These are phyloP conservation scores for Agonopterix subpropinquella DNA, from an alignment of 2,888 invertebrate species.

Conservation along the genomic window DNA sequence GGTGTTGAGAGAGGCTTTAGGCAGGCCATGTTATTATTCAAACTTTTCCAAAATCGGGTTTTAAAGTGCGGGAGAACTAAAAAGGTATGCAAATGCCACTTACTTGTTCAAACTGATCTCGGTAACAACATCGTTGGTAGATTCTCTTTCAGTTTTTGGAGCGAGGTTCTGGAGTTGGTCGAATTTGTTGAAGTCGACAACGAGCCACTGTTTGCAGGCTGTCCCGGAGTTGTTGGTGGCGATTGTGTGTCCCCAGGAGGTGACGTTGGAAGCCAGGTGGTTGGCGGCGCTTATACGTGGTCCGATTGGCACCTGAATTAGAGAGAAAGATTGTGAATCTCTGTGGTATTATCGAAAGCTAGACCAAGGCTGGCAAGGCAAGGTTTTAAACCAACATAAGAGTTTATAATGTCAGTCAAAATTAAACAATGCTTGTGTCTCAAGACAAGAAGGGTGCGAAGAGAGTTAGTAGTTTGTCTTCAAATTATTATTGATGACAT, in stretches of 20 bases:
- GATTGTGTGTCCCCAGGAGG: constrained; percentile 84
- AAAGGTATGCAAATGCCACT: constrained; percentile 15
- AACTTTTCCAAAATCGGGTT: too few species aligned
- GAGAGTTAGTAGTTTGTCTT: too few species aligned
- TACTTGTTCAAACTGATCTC: constrained; percentile 51
- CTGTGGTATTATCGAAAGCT: too few species aligned
- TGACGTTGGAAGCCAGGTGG: constrained; percentile 82
- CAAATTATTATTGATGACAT: too few species aligned
- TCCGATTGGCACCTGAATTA: constrained; percentile 78
- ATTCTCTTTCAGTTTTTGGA: constrained; percentile 12
- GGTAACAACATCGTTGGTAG: constrained; percentile 36
- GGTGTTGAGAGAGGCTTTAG: too few species aligned
- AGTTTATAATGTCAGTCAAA: too few species aligned
- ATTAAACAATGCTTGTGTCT: too few species aligned
- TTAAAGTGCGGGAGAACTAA: too few species aligned
- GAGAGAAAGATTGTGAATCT: too few species aligned
- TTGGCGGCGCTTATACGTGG: constrained; percentile 89
- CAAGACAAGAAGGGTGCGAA: too few species aligned
- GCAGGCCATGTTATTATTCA: too few species aligned
- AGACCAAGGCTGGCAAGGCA: not conserved
- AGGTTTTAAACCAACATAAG: too few species aligned
- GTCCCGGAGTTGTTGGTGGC: constrained; percentile 84
- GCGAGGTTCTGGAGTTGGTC: constrained; percentile 29
- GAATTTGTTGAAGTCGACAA: constrained; percentile 82
- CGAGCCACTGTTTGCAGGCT: constrained; percentile 92